A percentile compares a stretch with the other conserved stretches of the same genome.
Conservation (phyloP, 2,797 vertebrate species). For the Scolopax rusticola region DNA sequence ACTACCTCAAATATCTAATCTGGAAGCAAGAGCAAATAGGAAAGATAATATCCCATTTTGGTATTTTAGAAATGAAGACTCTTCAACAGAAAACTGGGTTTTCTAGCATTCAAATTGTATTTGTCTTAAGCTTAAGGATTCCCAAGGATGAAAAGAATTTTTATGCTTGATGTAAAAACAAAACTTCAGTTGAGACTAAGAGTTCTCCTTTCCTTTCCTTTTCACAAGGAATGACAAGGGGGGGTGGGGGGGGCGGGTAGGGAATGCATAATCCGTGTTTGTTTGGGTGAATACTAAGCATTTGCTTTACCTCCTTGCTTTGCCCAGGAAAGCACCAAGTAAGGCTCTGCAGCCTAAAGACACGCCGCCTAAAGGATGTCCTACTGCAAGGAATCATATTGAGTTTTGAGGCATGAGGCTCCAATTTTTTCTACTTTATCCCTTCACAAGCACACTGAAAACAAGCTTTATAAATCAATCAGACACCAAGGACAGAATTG, state of each 20-base stretch:
- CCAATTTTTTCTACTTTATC: background rate
- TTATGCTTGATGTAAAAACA: background rate
- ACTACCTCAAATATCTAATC: conserved; percentile 17
- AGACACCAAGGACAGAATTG: background rate
- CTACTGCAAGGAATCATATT: background rate
- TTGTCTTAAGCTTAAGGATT: conserved; percentile 27
- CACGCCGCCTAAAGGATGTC: background rate
- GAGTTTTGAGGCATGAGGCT: background rate
- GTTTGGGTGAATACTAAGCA: background rate
- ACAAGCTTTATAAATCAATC: conserved; percentile 24
- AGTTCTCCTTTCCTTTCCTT: background rate
- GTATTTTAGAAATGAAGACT: conserved; percentile 23
- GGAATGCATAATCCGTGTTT: background rate
- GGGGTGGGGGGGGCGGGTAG: too few species aligned
- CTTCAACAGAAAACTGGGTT: background rate
- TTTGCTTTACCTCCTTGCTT: background rate
- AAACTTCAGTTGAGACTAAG: background rate
- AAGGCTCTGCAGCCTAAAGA: background rate
- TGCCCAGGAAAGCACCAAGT: background rate
- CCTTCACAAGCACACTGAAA: background rate
- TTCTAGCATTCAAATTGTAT: conserved; percentile 22
- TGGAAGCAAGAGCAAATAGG: conserved; percentile 31
- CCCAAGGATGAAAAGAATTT: background rate
- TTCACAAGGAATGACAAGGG: background rate
- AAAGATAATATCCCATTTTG: background rate